Evolutionary conservation across 2,888 invertebrate genomes (phyloP).

Genomic region (Holacanthella duospinosa): DNA sequence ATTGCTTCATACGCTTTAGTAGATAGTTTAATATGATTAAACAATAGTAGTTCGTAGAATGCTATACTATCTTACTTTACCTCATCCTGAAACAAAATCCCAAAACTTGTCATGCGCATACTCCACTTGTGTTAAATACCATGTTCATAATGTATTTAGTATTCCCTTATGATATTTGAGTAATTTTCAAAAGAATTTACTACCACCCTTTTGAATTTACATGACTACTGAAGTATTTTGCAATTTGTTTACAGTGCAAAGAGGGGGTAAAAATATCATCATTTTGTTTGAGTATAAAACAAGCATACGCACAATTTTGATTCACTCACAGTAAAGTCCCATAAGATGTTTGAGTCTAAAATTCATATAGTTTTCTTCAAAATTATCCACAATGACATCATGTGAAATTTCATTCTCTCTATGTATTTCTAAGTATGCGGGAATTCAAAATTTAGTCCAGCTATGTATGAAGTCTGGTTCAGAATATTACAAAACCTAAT

Average conservation of each 20-base stretch:
- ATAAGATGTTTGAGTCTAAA: conserved; percentile 72
- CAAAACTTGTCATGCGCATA: conserved; percentile 56
- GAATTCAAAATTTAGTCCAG: not conserved
- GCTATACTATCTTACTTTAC: conserved; percentile 68
- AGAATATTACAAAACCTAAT: too few relatives aligned
- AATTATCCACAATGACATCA: conserved; percentile 66
- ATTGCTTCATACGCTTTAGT: not conserved
- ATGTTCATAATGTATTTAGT: conserved; percentile 60
- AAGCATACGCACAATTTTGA: conserved; percentile 50
- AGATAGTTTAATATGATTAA: conserved; percentile 55
- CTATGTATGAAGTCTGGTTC: too few relatives aligned
- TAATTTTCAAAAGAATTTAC: conserved; percentile 8
- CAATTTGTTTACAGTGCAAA: conserved; percentile 43
- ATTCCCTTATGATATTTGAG: conserved; percentile 49
- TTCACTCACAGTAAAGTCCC: conserved; percentile 67
- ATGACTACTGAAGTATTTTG: not conserved
- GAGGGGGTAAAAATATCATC: conserved; percentile 68
- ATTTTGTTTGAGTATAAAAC: conserved; percentile 66
- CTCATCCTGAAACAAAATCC: conserved; percentile 70
- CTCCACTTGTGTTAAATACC: conserved; percentile 63
- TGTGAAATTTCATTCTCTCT: conserved; percentile 53
- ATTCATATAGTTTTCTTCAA: conserved; percentile 64
- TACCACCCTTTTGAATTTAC: not conserved
- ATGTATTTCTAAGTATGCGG: conserved; percentile 13
- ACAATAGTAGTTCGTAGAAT: conserved; percentile 56